Evolutionary conservation across 2,797 vertebrate genomes (phyloP), one percentile per base, ranked within the genome.

Genomic region (Trichosurus vulpecula): DNA sequence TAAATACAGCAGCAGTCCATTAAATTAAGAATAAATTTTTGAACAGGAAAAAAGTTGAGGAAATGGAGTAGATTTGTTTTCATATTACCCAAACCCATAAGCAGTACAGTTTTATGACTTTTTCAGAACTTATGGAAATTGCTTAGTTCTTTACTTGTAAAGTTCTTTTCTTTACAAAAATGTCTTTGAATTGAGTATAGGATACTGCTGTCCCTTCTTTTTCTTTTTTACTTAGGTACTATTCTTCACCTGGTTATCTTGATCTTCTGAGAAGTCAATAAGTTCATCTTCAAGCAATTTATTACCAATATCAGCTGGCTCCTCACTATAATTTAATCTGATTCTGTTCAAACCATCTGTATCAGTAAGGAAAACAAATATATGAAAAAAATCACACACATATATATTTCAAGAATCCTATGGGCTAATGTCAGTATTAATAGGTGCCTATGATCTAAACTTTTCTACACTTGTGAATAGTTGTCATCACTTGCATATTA

Each of bases 261-360:
- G 99, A 98, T 99, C 99, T 96, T 99, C 99, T 35, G 99, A 99
- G 98, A 99, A 99, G 96, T 99, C 98, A 95, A 98, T 99, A 10
- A 99, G 94, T 92, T 99, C 99, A 57, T 99, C 99, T 98, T 99
- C 99, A 31, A 99, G 98, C 66, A 97, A 96, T 97, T 99, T 99
- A 95, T 94, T 98, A 96, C 98, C 96, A 87, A 10, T 87, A 94
- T 99, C 99, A 97, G 98, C 94, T 91, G 99, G 99, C 61, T 98
- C 98, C 58, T 99, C 99, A 56, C 99, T 98, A 95, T 99, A 99
- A 96, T 98, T 99, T 81, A 99, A 97, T 90, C 99, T 99, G 99
- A 99, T 99, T 98, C 99, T 99, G 96, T 99, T 99, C 98, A 99
- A 98, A 97, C 98, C 99, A 98, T 99, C 99, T 99, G 96, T 87